Percentiles rank a stretch among this genome's conserved stretches.
These are phyloP conservation scores for Chrysodeixis includens DNA, from an alignment of 2,888 invertebrate genomes.

Conservation along the genomic window DNA sequence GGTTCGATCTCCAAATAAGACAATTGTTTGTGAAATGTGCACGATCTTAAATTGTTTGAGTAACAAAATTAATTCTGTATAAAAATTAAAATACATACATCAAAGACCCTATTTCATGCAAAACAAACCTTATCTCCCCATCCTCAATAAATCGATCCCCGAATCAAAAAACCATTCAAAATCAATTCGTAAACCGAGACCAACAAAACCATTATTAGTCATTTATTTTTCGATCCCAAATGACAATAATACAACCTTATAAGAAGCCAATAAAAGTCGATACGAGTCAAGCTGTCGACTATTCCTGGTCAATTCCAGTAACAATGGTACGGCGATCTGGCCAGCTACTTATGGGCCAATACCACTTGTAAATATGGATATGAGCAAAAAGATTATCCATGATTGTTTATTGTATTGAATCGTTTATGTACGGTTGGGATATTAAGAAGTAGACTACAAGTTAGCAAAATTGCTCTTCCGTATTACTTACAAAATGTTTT, in stretches of 20 bases:
- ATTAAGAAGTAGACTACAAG: conserved; percentile 7
- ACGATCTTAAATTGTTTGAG: too few relatives aligned
- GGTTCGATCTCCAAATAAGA: too few relatives aligned
- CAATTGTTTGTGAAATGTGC: too few relatives aligned
- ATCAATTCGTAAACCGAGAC: conserved; percentile 47
- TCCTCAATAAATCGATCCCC: conserved; percentile 21
- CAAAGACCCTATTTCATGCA: background rate
- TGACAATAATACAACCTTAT: conserved; percentile 60
- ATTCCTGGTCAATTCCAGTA: conserved; percentile 40
- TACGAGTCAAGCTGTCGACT: conserved; percentile 48
- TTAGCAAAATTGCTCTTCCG: too few relatives aligned
- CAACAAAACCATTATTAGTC: conserved; percentile 50
- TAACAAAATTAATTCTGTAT: too few relatives aligned
- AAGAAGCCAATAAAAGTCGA: conserved; percentile 57
- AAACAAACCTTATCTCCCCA: background rate
- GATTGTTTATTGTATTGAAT: conserved; percentile 87
- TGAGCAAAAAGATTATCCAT: conserved; percentile 77
- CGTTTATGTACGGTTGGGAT: conserved; percentile 73
- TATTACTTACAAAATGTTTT: too few relatives aligned
- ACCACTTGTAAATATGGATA: conserved; percentile 67
- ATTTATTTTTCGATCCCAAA: conserved; percentile 62
- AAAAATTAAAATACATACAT: too few relatives aligned
- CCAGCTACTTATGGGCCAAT: conserved; percentile 74
- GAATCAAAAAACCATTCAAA: conserved; percentile 46
- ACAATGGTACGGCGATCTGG: conserved; percentile 56